Conservation (phyloP, 2,113 vertebrate species). For the Scophthalmus maximus region DNA sequence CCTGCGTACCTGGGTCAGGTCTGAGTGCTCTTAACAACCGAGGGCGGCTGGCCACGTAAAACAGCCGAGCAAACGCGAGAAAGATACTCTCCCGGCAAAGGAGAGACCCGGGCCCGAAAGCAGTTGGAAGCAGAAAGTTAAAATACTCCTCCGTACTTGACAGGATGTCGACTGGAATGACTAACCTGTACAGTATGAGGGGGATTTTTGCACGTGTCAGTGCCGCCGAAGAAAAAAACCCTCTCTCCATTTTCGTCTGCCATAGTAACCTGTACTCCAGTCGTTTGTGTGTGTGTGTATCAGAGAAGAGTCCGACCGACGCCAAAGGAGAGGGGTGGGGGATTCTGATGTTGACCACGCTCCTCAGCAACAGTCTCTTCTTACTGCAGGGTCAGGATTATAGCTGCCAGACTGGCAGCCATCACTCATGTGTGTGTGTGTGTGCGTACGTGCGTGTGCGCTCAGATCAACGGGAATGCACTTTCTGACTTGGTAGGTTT, state of each 20-base stretch:
- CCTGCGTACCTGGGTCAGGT: constrained; percentile 95
- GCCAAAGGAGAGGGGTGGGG: constrained; percentile 2
- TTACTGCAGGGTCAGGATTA: constrained; percentile 75
- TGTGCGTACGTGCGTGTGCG: background rate
- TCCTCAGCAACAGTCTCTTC: constrained; percentile 68
- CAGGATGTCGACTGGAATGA: constrained; percentile 48
- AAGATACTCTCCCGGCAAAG: constrained; percentile 37
- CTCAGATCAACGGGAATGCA: constrained; percentile 28
- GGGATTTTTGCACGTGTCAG: background rate
- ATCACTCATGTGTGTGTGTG: constrained; percentile 80
- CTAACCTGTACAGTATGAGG: constrained; percentile 21
- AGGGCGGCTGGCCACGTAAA: constrained; percentile 78
- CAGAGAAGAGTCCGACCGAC: constrained; percentile 35
- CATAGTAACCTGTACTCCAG: constrained; percentile 7
- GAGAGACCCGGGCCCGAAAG: no score
- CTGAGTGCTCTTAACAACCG: constrained; percentile 94
- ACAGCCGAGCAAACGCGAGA: constrained; percentile 62
- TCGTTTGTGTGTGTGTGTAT: constrained; percentile 63
- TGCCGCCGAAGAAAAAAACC: no score
- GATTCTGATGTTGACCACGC: constrained; percentile 52
- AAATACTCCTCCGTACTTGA: constrained; percentile 34
- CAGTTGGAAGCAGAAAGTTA: constrained; percentile 29
- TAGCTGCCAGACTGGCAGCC: constrained; percentile 83
- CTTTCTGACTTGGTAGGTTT: constrained; percentile 68
- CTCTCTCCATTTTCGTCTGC: background rate